Percentiles rank a stretch among this genome's conserved stretches.
phyloP scores from a whole-genome alignment of 2,888 invertebrate genomes.

The Zaprionus bogoriensis region DNA sequence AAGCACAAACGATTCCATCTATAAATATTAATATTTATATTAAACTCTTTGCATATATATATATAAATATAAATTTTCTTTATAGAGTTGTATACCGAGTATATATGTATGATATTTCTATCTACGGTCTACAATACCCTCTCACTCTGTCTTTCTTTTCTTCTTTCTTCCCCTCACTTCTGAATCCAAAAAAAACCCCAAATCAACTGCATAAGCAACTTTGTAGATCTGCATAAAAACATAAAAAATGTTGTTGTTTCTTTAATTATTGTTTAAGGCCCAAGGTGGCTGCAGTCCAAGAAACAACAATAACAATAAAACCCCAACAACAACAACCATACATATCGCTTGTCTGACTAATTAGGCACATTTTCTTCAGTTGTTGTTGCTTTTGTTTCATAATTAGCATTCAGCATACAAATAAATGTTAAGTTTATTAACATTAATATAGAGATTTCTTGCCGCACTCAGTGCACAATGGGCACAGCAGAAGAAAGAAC shows the following conservation, averaged over 20 bases:
- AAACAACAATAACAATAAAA: conserved; percentile 31
- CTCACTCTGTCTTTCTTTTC: not conserved
- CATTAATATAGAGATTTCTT: conserved; percentile 24
- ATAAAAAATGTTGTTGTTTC: conserved; percentile 33
- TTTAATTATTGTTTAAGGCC: conserved; percentile 56
- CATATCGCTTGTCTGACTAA: conserved; percentile 52
- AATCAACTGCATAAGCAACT: conserved; percentile 5
- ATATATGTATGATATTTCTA: too few relatives aligned
- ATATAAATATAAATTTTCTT: too few relatives aligned
- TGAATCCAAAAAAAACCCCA: conserved; percentile 5
- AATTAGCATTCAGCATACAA: conserved; percentile 52
- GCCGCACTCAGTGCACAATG: conserved; percentile 21
- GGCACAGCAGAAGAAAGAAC: not conserved
- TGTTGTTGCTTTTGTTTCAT: conserved; percentile 29
- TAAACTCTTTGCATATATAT: too few relatives aligned
- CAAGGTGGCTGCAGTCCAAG: conserved; percentile 54
- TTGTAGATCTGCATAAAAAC: conserved; percentile 34
- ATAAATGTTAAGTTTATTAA: conserved; percentile 42
- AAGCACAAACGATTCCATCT: too few relatives aligned
- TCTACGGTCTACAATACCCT: conserved; percentile 1
- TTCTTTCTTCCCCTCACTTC: not conserved
- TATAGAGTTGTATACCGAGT: too few relatives aligned
- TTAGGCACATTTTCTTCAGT: conserved; percentile 51
- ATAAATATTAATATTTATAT: too few relatives aligned
- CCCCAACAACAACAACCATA: conserved; percentile 31